These are phyloP conservation scores for Tetranychus cinnabarinus DNA, from an alignment of 1,140 invertebrate species.

Conservation along the genomic window DNA sequence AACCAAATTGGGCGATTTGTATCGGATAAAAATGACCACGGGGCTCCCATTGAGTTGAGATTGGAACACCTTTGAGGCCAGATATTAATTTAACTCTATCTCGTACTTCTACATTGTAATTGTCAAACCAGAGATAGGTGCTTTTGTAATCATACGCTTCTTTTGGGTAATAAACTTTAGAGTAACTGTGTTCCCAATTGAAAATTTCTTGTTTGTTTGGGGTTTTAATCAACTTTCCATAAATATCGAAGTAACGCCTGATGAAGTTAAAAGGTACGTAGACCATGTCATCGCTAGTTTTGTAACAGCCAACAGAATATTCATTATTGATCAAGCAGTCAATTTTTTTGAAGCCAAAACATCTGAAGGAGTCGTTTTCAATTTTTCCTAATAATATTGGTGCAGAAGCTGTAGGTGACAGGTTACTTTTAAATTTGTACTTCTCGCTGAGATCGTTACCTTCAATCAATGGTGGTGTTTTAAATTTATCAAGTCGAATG, in stretches of 20 bases:
- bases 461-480: not conserved
- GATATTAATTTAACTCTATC: conserved; percentile 88
- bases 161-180: conserved; percentile 66
- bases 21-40: conserved; percentile 88
- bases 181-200: conserved; percentile 82
- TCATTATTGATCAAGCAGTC: conserved; percentile 75
- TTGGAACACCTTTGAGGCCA: conserved; percentile 66
- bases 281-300: conserved; percentile 46
- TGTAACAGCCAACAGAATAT: conserved; percentile 53
- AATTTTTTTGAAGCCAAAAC: conserved; percentile 19
- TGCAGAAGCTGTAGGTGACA: not conserved
- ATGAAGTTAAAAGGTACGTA: conserved; percentile 79
- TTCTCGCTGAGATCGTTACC: not conserved
- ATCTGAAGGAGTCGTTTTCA: too few relatives aligned
- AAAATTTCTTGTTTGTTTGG: conserved; percentile 29
- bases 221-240: conserved; percentile 38
- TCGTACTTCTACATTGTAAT: conserved; percentile 85
- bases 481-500: not conserved
- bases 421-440: not conserved
- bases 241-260: conserved; percentile 77
- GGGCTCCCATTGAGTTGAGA: conserved; percentile 77
- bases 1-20: conserved; percentile 90
- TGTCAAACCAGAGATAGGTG: conserved; percentile 84
- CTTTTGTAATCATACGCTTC: conserved; percentile 62
- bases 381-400: not conserved